phyloP scores from a whole-genome alignment of 1,140 invertebrate genomes.

The Octopus sinensis region DNA sequence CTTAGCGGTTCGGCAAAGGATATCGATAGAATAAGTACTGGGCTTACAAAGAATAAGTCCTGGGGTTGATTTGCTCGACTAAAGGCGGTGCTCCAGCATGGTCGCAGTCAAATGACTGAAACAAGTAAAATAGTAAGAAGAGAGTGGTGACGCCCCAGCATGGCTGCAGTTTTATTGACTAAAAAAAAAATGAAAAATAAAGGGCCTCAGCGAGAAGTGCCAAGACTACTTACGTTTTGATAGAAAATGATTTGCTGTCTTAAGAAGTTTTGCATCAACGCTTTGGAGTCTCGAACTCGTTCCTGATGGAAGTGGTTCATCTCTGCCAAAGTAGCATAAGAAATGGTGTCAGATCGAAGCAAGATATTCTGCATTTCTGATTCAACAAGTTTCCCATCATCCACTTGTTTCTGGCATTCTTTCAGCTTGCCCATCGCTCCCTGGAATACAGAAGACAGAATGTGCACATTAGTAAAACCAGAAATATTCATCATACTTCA shows the following conservation, averaged over 20 bases:
- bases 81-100: too few relatives aligned
- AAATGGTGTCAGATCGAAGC: conserved; percentile 81
- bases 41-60: neutral
- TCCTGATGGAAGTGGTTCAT: conserved; percentile 88
- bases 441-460: conserved; percentile 51
- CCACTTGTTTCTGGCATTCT: conserved; percentile 79
- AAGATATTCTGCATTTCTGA: conserved; percentile 76
- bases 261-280: conserved; percentile 81
- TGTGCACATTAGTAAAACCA: too few relatives aligned
- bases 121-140: neutral
- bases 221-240: conserved; percentile 63
- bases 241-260: conserved; percentile 88
- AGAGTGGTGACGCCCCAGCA: neutral
- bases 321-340: conserved; percentile 88
- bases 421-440: conserved; percentile 81
- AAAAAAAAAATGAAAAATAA: neutral
- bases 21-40: neutral
- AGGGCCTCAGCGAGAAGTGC: too few relatives aligned
- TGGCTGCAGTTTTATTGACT: neutral
- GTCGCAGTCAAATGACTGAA: neutral
- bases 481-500: too few relatives aligned
- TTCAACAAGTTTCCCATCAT: conserved; percentile 79
- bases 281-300: conserved; percentile 80
- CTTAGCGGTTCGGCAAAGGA: neutral
- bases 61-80: neutral